Evolutionary conservation across 2,888 invertebrate genomes (phyloP), one percentile per base, ranked within the genome.

Genomic region (Furcula furcula): DNA sequence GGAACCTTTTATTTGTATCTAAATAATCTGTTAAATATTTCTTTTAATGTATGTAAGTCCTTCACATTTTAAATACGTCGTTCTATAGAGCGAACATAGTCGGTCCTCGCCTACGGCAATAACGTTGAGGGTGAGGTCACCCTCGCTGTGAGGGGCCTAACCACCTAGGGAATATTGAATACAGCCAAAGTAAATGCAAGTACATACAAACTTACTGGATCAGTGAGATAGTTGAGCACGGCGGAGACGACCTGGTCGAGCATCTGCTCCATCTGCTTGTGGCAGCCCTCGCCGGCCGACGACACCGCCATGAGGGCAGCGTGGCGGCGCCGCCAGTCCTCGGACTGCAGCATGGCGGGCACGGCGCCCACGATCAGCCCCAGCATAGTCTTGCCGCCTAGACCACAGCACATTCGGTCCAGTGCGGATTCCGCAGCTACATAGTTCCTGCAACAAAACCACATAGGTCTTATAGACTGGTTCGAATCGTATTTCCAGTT

Each of bases 251-350:
- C 95, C 83, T 96, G 95, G 35, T 94, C 94, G n/a, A 99, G 90
- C 91, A 98, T 94, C 32, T 92, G 91, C 77, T 98, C 98, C 99
- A 99, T 99, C 80, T 98, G 97, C 72, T 98, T 97, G 74, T 98
- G 97, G 73, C 99, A 99, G 12, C 99, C 99, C 89, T 99, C 99
- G 3, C 99, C 99, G 40, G 98, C 96, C 0, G 98, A 97, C 4
- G 98, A 99, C 28, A 99, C 94, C 0, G 99, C 99, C 98, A 99
- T 99, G 20, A 99, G 91, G 1, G 98, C 99, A 23, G 99, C 99
- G 82, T 99, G 97, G n/a, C 96, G 91, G 53, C 94, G 94, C 58
- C 94, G 93, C 97, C 97, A 97, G 66, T 96, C 94, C 7, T 92
- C 90, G 49, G 93, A 94, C 28, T 90, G 90, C 58, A 99, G 87